Evolutionary conservation across 2,888 invertebrate species (phyloP), one percentile per base, ranked within the genome.

Genomic region (Bembecia ichneumoniformis): DNA sequence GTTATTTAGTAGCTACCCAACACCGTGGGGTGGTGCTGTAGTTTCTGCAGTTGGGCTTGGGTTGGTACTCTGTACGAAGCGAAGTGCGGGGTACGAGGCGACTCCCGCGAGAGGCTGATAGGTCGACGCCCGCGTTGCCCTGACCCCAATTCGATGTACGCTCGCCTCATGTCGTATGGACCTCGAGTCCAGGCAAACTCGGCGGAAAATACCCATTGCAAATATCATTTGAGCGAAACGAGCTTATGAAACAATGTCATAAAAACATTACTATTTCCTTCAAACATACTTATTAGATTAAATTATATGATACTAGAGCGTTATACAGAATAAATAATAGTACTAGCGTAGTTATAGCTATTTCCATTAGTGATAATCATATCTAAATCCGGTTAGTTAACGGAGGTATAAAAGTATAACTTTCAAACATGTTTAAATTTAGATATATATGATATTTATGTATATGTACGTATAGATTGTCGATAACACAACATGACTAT

Each of bases 81-180:
- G 62, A 57, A 57, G 58, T 58, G 58, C 54, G 55, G 51, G 51
- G 52, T 7, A 57, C 46, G 46, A 49, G 15, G 51, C 44, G 55
- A 51, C 11, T 44, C 17, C 16, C 44, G 54, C 52, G 58, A 49
- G 77, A 73, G 77, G 76, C 77, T 70, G 73, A 28, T 76, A 67
- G 86, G 82, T 87, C 86, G 86, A 77, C 81, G 84, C 58, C 86
- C 84, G 82, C 84, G 84, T 75, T 81, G 84, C 86, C 83, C 82
- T 86, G 83, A 87, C 87, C 86, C 72, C 83, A 84, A 84, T 86
- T 68, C 69, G 75, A 66, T 64, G 66, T 69, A 77, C 77, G 77
- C 82, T 78, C 82, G 80, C 84, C 83, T 84, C 89, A 89, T 84
- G 82, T 77, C 75, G 79, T 76, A 78, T 84, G 79, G 77, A 75